These are phyloP conservation scores for Natator depressus DNA, from an alignment of 2,113 vertebrate species.

Conservation along the genomic window DNA sequence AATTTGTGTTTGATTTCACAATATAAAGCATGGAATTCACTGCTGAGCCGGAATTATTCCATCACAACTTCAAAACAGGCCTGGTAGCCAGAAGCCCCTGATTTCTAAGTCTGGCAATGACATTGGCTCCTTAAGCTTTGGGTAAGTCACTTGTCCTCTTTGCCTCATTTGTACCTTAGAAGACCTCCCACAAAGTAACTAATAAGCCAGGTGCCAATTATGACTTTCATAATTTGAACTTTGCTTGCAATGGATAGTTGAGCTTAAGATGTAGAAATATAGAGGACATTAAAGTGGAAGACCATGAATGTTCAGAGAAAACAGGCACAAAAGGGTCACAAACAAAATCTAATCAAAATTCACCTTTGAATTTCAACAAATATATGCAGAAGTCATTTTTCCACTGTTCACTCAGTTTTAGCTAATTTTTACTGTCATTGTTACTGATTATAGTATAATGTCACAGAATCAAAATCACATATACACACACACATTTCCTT, in stretches of 20 bases:
- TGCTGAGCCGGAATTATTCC: background rate
- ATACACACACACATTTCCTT: background rate
- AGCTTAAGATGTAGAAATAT: background rate
- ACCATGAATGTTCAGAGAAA: constrained; percentile 7
- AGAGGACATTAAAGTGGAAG: background rate
- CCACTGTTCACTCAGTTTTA: background rate
- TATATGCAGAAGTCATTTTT: background rate
- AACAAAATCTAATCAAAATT: background rate
- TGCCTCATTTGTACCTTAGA: background rate
- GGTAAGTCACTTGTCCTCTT: background rate
- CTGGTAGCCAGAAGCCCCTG: background rate
- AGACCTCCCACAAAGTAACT: background rate
- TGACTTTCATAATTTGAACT: background rate
- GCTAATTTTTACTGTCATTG: background rate
- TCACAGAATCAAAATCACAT: background rate
- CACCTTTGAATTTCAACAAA: background rate
- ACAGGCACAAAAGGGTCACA: background rate
- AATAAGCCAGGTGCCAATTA: background rate
- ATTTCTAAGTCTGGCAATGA: background rate
- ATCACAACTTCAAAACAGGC: background rate
- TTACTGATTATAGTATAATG: background rate
- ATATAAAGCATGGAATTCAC: background rate
- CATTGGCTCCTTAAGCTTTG: background rate
- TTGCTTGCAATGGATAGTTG: background rate
- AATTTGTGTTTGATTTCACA: constrained; percentile 7